These are phyloP conservation scores for Arctia plantaginis DNA, from an alignment of 2,888 invertebrate species.

Conservation along the genomic window DNA sequence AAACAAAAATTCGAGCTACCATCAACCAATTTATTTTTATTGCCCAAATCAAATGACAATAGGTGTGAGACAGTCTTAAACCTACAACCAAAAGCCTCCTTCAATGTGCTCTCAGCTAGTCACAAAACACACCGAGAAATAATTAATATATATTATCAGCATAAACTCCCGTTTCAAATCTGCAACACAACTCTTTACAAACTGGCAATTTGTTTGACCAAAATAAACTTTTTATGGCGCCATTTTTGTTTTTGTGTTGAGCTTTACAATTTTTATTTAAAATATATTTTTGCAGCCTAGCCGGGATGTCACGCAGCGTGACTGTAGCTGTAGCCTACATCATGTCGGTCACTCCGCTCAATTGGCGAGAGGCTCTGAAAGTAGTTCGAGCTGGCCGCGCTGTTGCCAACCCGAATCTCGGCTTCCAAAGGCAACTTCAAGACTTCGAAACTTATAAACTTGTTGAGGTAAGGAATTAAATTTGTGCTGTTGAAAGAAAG, in stretches of 20 bases:
- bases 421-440: constrained; percentile 97
- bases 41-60: background rate
- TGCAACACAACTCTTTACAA: background rate
- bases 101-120: background rate
- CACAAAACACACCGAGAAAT: background rate
- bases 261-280: background rate
- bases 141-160: background rate
- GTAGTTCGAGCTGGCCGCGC: constrained; percentile 96
- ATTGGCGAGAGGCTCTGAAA: constrained; percentile 97
- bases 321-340: constrained; percentile 98
- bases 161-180: background rate
- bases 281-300: constrained; percentile 88
- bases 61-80: too few species aligned
- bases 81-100: background rate
- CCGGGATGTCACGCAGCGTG: constrained; percentile 98
- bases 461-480: constrained; percentile 87
- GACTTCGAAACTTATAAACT: constrained; percentile 94
- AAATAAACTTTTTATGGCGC: background rate
- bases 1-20: too few species aligned
- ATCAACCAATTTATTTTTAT: background rate
- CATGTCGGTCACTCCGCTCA: constrained; percentile 96
- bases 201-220: background rate
- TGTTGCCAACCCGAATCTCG: constrained; percentile 98
- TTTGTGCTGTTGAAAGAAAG: too few species aligned
- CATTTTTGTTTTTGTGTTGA: background rate